Percentiles rank a stretch among this genome's conserved stretches.
These are phyloP conservation scores for Diceros bicornis DNA, from an alignment of 2,797 vertebrate species.

Conservation along the genomic window DNA sequence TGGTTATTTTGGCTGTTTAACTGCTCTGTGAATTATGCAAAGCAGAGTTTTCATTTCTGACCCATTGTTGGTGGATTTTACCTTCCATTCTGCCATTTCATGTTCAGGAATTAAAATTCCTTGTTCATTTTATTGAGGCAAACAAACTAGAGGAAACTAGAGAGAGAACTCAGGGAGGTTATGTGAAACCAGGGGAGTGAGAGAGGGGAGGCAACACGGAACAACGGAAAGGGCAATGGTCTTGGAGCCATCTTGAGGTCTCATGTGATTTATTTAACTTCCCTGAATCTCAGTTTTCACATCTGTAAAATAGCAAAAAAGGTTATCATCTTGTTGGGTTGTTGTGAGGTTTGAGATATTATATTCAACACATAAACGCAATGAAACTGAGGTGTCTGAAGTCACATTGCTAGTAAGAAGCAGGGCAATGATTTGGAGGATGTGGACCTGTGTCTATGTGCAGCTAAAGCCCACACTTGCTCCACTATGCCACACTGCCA, in stretches of 20 bases:
- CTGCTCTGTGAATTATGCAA: neutral
- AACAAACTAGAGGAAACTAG: conserved; percentile 31
- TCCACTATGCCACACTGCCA: neutral
- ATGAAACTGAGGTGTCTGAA: neutral
- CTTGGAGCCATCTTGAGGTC: neutral
- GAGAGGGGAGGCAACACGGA: neutral
- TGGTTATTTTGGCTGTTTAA: neutral
- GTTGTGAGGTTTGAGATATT: neutral
- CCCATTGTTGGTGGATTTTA: neutral
- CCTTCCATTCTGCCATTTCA: neutral
- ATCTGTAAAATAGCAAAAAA: neutral
- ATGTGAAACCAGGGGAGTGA: neutral
- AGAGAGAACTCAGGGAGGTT: neutral
- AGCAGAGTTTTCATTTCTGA: conserved; percentile 8
- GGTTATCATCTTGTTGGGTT: neutral
- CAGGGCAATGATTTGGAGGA: neutral
- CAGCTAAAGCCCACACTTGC: neutral
- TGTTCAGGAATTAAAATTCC: conserved; percentile 19
- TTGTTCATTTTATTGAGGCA: conserved; percentile 14
- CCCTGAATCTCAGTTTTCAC: neutral
- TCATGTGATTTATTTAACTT: neutral
- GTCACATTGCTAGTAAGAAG: neutral
- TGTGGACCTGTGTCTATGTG: neutral
- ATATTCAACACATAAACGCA: neutral
- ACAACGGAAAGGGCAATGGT: neutral